phyloP scores from a whole-genome alignment of 2,888 invertebrate genomes.

The Diarsia rubi region DNA sequence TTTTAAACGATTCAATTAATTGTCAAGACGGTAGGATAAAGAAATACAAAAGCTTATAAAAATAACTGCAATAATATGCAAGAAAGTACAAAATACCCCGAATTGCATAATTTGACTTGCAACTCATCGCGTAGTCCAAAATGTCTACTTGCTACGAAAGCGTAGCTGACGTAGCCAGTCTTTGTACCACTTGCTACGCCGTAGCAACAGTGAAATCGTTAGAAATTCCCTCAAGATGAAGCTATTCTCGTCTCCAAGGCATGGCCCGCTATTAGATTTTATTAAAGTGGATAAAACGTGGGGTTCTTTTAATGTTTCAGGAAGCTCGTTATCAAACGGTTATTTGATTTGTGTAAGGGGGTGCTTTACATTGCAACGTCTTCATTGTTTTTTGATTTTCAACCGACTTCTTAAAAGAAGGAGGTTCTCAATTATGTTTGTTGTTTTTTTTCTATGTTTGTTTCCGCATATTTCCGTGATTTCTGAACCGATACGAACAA shows the following conservation, averaged over 20 bases:
- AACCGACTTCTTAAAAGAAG: no score
- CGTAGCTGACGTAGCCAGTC: slow-evolving; percentile 8
- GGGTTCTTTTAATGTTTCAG: slow-evolving; percentile 28
- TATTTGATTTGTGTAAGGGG: slow-evolving; percentile 28
- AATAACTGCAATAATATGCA: no score
- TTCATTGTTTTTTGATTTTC: slow-evolving; percentile 9
- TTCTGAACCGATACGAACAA: no score
- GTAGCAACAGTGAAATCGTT: slow-evolving; percentile 27
- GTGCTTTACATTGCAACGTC: slow-evolving; percentile 25
- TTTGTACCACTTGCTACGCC: slow-evolving; percentile 36
- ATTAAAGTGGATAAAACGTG: slow-evolving; percentile 42
- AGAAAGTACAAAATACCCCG: not conserved
- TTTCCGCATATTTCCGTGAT: no score
- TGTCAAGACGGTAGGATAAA: not conserved
- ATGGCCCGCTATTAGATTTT: slow-evolving; percentile 42
- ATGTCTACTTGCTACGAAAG: slow-evolving; percentile 12
- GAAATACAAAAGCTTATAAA: not conserved
- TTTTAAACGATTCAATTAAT: not conserved
- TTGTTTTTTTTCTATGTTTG: no score
- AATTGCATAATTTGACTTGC: slow-evolving; percentile 6
- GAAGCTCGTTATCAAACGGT: slow-evolving; percentile 27
- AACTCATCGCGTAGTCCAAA: not conserved
- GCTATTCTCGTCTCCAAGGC: slow-evolving; percentile 22
- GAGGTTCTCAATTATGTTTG: no score
- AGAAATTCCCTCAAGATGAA: slow-evolving; percentile 23